Evolutionary conservation across 2,113 vertebrate species (phyloP), one percentile per base, ranked within the genome.

Genomic region (Dasyprocta punctata): DNA sequence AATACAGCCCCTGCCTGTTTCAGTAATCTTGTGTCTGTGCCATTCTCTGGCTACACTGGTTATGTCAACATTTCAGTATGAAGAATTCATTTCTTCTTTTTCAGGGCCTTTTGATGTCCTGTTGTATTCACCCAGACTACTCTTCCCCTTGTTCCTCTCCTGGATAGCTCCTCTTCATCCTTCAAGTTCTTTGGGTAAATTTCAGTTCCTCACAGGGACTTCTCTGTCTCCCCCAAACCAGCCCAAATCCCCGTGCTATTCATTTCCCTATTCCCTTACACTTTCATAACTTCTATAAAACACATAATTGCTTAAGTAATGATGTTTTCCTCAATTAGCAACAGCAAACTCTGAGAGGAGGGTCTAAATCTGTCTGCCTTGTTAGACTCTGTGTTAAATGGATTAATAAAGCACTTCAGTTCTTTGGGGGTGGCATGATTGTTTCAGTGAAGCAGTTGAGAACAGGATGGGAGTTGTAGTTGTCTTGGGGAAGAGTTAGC

Each of bases 221-320:
- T 73, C 0, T 47, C n/a, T 84, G 47, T 44, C 17, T 71, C 58
- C 81, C 60, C 24, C 7, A 28, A 47, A 30, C 36, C 71, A 65
- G 12, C 1, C 22, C 30, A 28, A 20, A 87, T 13, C 5, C 1
- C 14, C 2, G 0, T 44, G 11, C 44, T 85, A 0, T 75, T 12
- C 11, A 69, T 47, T 67, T 84, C 30, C 22, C 28, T 20, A 7
- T 3, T 11, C 19, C 4, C 5, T 24, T 16, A 56, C 1, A 26
- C 26, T 56, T 71, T 38, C 41, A 77, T 3, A n/a, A n/a, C 12
- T 14, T 81, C 28, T 26, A 3, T 41, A 44, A 60, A 86, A 80
- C 80, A 17, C 11, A 8, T 44, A 38, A 52, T 61, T 89, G 7
- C 36, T 81, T 52, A 41, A 1, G 10, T 26, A 17, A n/a, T 61